A percentile compares a stretch with the other conserved stretches of the same genome.
These are phyloP conservation scores for Ommatoiulus sabulosus DNA, from an alignment of 2,888 invertebrate species.

Conservation along the genomic window DNA sequence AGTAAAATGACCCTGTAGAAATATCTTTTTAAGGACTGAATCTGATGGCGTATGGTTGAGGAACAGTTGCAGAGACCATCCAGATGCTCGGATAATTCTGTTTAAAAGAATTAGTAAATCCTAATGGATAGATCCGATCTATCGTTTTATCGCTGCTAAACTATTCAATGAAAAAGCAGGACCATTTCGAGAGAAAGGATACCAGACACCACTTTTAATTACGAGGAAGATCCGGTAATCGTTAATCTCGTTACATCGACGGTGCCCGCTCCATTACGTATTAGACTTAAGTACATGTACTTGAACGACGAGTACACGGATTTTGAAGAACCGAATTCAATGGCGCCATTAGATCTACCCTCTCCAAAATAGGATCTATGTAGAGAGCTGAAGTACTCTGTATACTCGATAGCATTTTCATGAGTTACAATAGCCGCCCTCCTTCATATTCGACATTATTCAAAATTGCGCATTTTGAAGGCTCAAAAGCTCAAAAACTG, in stretches of 20 bases:
- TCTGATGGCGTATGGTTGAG: too few relatives aligned
- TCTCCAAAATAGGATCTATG: neutral
- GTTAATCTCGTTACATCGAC: constrained; percentile 6
- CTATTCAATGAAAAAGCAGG: neutral
- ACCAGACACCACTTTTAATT: constrained; percentile 30
- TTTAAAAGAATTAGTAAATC: neutral
- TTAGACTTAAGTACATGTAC: neutral
- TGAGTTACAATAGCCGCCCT: neutral
- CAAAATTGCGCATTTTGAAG: neutral
- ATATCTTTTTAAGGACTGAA: too few relatives aligned
- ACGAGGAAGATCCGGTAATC: constrained; percentile 35
- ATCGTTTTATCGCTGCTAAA: neutral
- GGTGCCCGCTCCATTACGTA: constrained; percentile 2
- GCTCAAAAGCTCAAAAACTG: neutral
- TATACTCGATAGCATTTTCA: neutral
- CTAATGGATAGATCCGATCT: neutral
- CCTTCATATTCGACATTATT: neutral
- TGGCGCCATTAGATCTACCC: neutral
- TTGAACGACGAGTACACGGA: neutral
- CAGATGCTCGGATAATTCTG: neutral
- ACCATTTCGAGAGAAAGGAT: neutral
- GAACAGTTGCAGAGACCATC: neutral
- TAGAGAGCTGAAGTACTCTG: neutral
- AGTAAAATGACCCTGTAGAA: too few relatives aligned
- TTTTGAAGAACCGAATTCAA: neutral